A percentile compares a stretch with the other conserved stretches of the same genome.
Evolutionary conservation across 2,888 invertebrate species (phyloP).

Genomic region (Melipona beecheii): DNA sequence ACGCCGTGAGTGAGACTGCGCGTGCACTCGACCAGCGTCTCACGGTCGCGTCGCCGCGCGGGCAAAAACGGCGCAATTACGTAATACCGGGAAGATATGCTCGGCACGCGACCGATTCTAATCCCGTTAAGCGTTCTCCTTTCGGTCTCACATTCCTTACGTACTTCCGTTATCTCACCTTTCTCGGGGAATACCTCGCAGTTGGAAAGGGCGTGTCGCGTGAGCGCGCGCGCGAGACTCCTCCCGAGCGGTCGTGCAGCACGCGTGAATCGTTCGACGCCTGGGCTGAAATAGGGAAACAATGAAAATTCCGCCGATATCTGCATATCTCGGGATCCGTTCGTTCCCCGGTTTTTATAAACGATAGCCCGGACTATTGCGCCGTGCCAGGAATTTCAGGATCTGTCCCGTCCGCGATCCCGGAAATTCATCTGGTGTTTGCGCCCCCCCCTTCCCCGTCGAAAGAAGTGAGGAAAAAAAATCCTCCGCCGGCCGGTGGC

Average conservation of each 20-base stretch:
- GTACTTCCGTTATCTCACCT: conserved; percentile 70
- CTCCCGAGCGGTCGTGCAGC: neutral
- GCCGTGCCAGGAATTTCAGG: conserved; percentile 1
- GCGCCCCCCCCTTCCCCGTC: neutral
- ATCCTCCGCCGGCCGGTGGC: too few relatives aligned
- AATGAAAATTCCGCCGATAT: conserved; percentile 62
- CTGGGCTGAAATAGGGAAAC: conserved; percentile 59
- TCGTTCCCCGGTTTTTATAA: conserved; percentile 35
- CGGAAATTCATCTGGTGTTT: neutral
- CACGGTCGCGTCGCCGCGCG: conserved; percentile 13
- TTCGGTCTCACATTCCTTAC: conserved; percentile 65
- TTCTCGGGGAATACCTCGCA: conserved; percentile 37
- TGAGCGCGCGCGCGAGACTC: conserved; percentile 16
- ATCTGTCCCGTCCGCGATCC: neutral
- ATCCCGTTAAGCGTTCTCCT: conserved; percentile 72
- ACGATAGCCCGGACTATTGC: conserved; percentile 15
- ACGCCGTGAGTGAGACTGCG: conserved; percentile 10
- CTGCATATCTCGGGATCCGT: conserved; percentile 51
- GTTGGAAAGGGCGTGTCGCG: conserved; percentile 41
- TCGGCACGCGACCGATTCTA: conserved; percentile 75
- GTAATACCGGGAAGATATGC: conserved; percentile 70
- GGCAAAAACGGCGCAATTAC: conserved; percentile 60
- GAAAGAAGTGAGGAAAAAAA: neutral
- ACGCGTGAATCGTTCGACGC: neutral
- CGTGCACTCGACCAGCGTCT: conserved; percentile 15